Conservation (phyloP, 2,113 vertebrate species). For the Gymnocephalus cernua region DNA sequence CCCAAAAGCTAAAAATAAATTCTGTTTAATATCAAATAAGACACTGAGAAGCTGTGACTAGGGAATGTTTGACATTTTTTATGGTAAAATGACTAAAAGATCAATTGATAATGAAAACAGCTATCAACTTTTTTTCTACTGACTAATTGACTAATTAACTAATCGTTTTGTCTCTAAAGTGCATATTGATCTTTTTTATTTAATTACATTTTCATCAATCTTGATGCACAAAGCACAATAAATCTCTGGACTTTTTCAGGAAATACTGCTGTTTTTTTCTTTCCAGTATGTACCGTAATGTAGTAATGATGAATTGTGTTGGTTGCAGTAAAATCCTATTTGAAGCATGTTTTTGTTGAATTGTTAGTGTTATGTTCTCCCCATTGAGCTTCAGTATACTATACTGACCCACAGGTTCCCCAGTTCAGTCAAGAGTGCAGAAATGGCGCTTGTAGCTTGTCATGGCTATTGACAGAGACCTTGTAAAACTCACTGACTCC, state of each 20-base stretch:
- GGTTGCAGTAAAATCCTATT: neutral
- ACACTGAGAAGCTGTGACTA: neutral
- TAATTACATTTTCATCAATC: slow-evolving; percentile 3
- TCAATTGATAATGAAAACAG: slow-evolving; percentile 7
- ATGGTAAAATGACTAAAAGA: neutral
- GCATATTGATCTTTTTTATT: slow-evolving; percentile 15
- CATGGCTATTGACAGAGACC: slow-evolving; percentile 64
- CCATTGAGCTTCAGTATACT: slow-evolving; percentile 20
- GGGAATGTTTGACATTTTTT: neutral
- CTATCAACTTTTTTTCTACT: neutral
- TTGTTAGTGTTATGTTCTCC: slow-evolving; percentile 18
- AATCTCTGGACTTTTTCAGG: neutral
- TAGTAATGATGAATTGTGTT: neutral
- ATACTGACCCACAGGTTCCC: slow-evolving; percentile 12
- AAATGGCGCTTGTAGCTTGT: slow-evolving; percentile 61
- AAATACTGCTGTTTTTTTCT: neutral
- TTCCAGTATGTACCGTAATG: neutral
- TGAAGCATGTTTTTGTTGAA: slow-evolving; percentile 11
- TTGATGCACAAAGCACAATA: neutral
- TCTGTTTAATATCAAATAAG: neutral
- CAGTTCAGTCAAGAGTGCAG: slow-evolving; percentile 41
- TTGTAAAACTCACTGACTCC: slow-evolving; percentile 66
- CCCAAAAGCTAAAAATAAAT: neutral
- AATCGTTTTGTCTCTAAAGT: neutral
- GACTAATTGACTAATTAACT: neutral